Evolutionary conservation across 2,888 invertebrate species (phyloP).

Genomic region (Sceliomorpha sp.): DNA sequence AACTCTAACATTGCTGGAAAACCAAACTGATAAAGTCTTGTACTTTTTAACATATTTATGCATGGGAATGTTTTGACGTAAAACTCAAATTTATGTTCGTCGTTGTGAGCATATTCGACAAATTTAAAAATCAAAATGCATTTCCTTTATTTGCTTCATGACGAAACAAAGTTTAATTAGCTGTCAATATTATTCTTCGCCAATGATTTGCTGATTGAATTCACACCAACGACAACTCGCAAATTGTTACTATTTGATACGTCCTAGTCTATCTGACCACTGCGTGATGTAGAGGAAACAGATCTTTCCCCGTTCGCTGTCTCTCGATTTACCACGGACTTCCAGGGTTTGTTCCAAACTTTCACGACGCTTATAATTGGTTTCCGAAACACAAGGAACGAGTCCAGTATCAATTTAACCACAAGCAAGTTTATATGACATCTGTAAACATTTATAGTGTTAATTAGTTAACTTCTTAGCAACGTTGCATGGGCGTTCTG

Average conservation of each 20-base stretch:
- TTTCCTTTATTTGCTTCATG: no score
- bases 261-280: slow-evolving; percentile 51
- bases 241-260: slow-evolving; percentile 55
- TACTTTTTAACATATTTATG: slow-evolving; percentile 7
- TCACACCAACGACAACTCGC: slow-evolving; percentile 32
- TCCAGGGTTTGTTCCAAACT: slow-evolving; percentile 65
- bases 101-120: no score
- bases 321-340: slow-evolving; percentile 59
- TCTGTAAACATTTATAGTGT: slow-evolving; percentile 7
- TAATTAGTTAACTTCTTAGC: slow-evolving; percentile 7
- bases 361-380: slow-evolving; percentile 74
- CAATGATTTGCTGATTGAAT: slow-evolving; percentile 14
- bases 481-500: slow-evolving; percentile 2
- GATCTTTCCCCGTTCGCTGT: slow-evolving; percentile 48
- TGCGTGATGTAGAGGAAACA: slow-evolving; percentile 11
- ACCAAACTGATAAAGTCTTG: not conserved
- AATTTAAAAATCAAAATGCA: no score
- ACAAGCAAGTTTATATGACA: not conserved
- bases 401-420: slow-evolving; percentile 1
- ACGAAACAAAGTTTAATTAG: not conserved
- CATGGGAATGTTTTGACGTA: not conserved
- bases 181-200: not conserved
- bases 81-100: no score
- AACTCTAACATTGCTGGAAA: slow-evolving; percentile 14
- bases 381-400: slow-evolving; percentile 54